Percentiles rank a stretch among this genome's conserved stretches.
phyloP scores from a whole-genome alignment of 2,113 vertebrate genomes.

The Nesospiza acunhae region DNA sequence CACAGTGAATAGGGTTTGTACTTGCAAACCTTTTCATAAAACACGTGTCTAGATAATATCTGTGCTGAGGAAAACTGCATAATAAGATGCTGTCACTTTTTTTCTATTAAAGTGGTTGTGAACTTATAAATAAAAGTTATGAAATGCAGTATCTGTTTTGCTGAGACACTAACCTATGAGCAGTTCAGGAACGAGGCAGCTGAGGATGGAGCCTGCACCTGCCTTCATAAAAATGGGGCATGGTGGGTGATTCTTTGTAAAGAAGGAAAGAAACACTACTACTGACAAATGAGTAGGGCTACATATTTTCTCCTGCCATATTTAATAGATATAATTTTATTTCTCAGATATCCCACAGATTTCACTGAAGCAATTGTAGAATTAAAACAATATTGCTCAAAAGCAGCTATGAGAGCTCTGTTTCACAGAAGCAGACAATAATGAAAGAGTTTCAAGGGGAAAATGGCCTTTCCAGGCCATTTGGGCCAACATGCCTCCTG shows the following conservation, averaged over 20 bases:
- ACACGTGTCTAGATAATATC: conserved; percentile 11
- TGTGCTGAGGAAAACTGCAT: not conserved
- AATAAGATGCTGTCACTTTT: conserved; percentile 51
- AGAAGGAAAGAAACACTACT: not conserved
- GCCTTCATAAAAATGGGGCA: rapidly evolving
- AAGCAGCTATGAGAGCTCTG: not conserved
- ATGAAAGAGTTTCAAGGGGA: not conserved
- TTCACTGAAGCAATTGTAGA: not conserved
- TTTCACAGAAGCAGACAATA: not conserved
- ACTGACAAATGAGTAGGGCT: not conserved
- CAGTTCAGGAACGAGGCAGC: not conserved
- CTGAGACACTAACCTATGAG: not conserved
- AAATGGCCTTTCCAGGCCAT: not conserved
- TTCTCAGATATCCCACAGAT: not conserved
- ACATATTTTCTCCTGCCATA: not conserved
- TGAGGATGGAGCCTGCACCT: not conserved
- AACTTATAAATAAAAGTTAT: not conserved
- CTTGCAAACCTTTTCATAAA: conserved; percentile 34
- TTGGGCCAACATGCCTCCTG: not conserved
- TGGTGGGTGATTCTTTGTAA: not conserved
- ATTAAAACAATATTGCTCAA: not conserved
- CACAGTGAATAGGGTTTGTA: conserved; percentile 57
- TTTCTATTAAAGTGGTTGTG: not conserved
- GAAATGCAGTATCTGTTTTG: not conserved
- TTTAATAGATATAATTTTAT: not conserved